Conservation (phyloP, 1,140 invertebrate genomes). For the Gonatopus flavifemur region DNA sequence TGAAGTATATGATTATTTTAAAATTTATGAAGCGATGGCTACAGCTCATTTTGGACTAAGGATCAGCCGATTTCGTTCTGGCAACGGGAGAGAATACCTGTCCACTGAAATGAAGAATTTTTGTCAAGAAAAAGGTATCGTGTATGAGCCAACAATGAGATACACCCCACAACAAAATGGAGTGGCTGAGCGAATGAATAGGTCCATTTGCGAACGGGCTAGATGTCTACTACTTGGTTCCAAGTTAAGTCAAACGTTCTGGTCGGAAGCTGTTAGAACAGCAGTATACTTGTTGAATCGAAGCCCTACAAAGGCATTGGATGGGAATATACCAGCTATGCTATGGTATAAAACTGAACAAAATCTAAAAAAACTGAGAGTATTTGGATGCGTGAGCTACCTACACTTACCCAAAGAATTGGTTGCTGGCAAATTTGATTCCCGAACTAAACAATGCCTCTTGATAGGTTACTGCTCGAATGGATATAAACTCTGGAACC, state of each 20-base stretch:
- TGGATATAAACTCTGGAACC: conserved; percentile 18
- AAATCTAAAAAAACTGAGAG: conserved; percentile 14
- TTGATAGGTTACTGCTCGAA: conserved; percentile 28
- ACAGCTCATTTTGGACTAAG: not conserved
- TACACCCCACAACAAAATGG: conserved; percentile 39
- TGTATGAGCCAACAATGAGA: conserved; percentile 29
- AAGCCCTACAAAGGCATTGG: conserved; percentile 11
- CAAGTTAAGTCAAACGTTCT: conserved; percentile 38
- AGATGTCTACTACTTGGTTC: conserved; percentile 38
- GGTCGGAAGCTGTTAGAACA: conserved; percentile 43
- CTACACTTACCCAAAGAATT: not conserved
- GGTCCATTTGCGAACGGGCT: conserved; percentile 42
- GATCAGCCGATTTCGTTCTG: conserved; percentile 37
- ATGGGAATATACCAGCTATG: conserved; percentile 18
- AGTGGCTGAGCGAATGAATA: conserved; percentile 45
- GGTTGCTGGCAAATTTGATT: conserved; percentile 19
- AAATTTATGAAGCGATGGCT: not conserved
- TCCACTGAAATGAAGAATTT: conserved; percentile 27
- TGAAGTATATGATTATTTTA: conserved; percentile 20
- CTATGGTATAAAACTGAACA: conserved; percentile 23
- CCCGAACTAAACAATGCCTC: conserved; percentile 12
- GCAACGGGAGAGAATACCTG: conserved; percentile 49
- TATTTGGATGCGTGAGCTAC: conserved; percentile 16
- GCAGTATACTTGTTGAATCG: conserved; percentile 38
- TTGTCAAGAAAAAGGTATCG: conserved; percentile 25